Evolutionary conservation across 1,140 invertebrate genomes (phyloP).

Genomic region (Mesaphorura yosii): DNA sequence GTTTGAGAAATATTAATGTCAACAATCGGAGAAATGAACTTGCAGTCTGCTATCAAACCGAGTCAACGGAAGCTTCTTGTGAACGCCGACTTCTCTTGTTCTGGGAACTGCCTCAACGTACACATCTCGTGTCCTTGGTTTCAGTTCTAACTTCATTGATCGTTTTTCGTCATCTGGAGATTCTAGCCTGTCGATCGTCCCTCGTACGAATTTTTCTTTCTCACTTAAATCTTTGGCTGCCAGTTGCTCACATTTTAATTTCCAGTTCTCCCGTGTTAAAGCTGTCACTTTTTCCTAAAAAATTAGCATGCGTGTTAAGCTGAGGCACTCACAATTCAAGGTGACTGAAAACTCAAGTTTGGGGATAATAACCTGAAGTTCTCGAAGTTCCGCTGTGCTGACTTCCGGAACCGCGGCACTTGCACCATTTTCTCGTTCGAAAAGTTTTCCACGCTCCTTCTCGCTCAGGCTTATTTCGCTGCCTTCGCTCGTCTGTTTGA

Average conservation of each 20-base stretch:
- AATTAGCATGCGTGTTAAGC: not conserved
- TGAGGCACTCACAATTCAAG: not conserved
- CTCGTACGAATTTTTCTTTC: too few species aligned
- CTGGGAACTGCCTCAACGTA: constrained; percentile 53
- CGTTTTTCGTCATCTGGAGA: too few species aligned
- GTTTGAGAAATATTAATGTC: too few species aligned
- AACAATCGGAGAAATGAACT: not conserved
- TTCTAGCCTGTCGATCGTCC: too few species aligned
- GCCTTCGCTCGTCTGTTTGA: too few species aligned
- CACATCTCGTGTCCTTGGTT: constrained; percentile 46
- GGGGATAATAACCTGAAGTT: constrained; percentile 73
- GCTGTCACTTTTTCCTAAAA: constrained; percentile 52
- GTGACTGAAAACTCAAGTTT: constrained; percentile 56
- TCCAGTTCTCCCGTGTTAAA: constrained; percentile 60
- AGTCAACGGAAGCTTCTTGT: constrained; percentile 39
- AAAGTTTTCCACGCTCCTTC: not conserved
- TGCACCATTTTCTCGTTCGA: too few species aligned
- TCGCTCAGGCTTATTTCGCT: too few species aligned
- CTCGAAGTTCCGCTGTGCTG: constrained; percentile 64
- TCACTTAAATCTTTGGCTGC: too few species aligned
- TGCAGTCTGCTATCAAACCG: constrained; percentile 21
- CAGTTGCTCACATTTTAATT: too few species aligned
- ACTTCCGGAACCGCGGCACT: constrained; percentile 34
- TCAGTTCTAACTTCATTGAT: too few species aligned
- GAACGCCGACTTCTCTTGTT: constrained; percentile 52